Base-by-base conservation (phyloP, 2,888 invertebrate species). In the Drosophila picticornis region DNA sequence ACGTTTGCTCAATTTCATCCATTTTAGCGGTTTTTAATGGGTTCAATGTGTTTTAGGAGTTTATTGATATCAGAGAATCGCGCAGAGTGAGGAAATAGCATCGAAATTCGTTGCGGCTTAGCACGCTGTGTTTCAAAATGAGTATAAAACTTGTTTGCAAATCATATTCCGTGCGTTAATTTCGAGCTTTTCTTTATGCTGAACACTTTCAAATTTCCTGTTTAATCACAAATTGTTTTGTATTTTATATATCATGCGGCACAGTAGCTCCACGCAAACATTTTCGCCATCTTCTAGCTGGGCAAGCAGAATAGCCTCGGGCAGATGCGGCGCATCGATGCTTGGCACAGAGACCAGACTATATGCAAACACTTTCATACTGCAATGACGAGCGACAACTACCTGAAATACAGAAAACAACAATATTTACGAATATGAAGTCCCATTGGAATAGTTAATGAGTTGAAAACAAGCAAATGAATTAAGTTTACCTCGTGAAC, bases 301-400 rank as follows among this genome's bases (percentile, higher is more conserved):
- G 25, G 22, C 9, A 19, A n/a, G 13, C 3, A 22, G 13, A 19
- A 13, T 9, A 0, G 5, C 38, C 7, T 50, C 32, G 0, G 97
- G 97, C 82, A 95, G 95, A 94, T 99, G 22, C 4, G 25, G 22
- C 2, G 56, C 51, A n/a, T 71, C 62, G 0, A 40, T 0, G 3
- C 60, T 32, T 10, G 75, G 46, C 9, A 32, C 98, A 19, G 99
- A 99, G 86, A 99, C 97, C 63, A 99, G 94, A 78, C 98, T 98
- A 91, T 99, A 95, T 0, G 97, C 98, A 90, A 99, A 96, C 0
- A 98, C 97, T 34, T 95, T 96, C 93, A 98, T 94, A 83, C 97
- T 97, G 92, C 98, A 98, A 93, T 99, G 99, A 50, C 96, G 95
- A 0, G 99, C 99, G 0, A 97, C 97, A 67, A 98, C 96, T 4